Conservation (phyloP, 2,888 invertebrate genomes). For the Tipula unca region DNA sequence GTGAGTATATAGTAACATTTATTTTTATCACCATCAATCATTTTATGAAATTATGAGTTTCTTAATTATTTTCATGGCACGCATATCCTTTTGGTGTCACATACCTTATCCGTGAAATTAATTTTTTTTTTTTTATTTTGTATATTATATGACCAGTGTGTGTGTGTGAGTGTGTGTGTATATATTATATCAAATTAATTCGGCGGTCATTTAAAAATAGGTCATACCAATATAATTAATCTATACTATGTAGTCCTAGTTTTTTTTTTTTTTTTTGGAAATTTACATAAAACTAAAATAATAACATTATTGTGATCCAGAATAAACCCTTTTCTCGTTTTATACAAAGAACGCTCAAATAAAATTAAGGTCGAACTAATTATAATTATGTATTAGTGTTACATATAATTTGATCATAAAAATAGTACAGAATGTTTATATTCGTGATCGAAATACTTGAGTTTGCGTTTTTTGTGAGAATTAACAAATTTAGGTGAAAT, state of each 20-base stretch:
- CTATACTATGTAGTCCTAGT: not conserved
- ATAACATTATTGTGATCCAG: not conserved
- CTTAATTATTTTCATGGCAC: not conserved
- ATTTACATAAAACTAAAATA: not conserved
- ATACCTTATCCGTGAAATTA: not conserved
- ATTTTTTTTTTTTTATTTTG: not conserved
- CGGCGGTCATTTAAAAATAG: not conserved
- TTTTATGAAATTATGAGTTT: not conserved
- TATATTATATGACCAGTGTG: not conserved
- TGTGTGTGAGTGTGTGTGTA: not conserved
- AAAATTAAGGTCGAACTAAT: not conserved
- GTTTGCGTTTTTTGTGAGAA: not conserved
- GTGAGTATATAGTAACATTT: slow-evolving; percentile 43
- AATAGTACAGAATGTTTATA: not conserved
- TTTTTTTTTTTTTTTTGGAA: not conserved
- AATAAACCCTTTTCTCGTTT: not conserved
- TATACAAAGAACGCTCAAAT: not conserved
- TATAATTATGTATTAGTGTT: not conserved
- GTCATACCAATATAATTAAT: not conserved
- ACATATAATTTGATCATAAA: not conserved
- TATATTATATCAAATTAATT: not conserved
- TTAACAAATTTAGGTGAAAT: not conserved
- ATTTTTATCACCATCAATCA: not conserved
- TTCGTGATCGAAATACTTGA: not conserved
- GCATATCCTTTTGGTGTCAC: not conserved